These are phyloP conservation scores for Lycia hirtaria DNA, from an alignment of 2,888 invertebrate species.

Conservation along the genomic window DNA sequence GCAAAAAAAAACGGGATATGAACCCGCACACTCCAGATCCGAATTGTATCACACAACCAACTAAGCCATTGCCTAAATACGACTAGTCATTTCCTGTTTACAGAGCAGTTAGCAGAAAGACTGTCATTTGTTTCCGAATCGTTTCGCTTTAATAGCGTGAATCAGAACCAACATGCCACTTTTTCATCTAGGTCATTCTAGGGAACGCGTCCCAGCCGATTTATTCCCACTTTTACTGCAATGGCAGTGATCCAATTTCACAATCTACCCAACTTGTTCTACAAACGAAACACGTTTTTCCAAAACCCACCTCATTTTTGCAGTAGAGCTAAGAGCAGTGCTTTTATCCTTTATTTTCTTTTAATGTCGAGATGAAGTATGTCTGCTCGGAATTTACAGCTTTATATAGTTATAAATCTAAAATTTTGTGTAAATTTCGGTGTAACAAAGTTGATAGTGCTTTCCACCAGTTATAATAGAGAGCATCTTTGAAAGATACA, in stretches of 20 bases:
- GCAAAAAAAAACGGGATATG: neutral
- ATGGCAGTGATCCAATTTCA: constrained; percentile 80
- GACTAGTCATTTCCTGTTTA: neutral
- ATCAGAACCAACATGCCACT: constrained; percentile 48
- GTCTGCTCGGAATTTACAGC: constrained; percentile 27
- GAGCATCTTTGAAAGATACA: constrained; percentile 2
- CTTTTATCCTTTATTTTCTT: constrained; percentile 53
- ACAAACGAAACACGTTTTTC: constrained; percentile 74
- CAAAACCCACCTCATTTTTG: constrained; percentile 63
- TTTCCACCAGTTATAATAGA: constrained; percentile 6
- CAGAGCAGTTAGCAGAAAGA: constrained; percentile 13
- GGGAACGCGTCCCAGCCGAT: constrained; percentile 74
- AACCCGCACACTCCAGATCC: neutral
- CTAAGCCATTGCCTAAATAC: neutral
- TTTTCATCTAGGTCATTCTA: constrained; percentile 76
- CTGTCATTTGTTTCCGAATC: constrained; percentile 19
- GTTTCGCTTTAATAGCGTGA: constrained; percentile 16
- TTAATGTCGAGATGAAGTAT: constrained; percentile 43
- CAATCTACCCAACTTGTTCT: constrained; percentile 72
- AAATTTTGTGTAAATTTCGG: constrained; percentile 21
- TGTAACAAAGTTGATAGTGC: constrained; percentile 7
- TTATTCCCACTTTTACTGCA: constrained; percentile 83
- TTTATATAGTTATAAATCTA: constrained; percentile 25
- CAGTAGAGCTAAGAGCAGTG: constrained; percentile 41
- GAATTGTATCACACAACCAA: neutral